Conservation (phyloP, 2,888 invertebrate species). For the Megaustenia siamemsis region DNA sequence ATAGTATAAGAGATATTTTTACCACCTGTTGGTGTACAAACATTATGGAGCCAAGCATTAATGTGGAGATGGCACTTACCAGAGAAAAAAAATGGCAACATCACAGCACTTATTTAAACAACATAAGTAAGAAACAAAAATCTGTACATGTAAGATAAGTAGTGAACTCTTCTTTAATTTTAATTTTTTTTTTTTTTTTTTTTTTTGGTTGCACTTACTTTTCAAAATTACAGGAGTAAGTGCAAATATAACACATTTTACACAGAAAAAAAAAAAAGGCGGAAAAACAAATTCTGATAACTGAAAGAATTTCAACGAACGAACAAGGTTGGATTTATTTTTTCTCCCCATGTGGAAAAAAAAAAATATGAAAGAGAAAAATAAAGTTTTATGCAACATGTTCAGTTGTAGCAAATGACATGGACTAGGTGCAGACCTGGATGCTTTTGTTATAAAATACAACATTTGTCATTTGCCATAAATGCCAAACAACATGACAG, state of each 20-base stretch:
- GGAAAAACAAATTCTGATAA: too few relatives aligned
- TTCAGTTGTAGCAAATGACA: not conserved
- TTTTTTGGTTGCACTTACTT: too few relatives aligned
- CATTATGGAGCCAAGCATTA: too few relatives aligned
- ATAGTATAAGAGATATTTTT: too few relatives aligned
- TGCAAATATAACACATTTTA: slow-evolving; percentile 27
- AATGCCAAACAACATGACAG: not conserved
- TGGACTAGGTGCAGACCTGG: slow-evolving; percentile 11
- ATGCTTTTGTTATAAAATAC: not conserved
- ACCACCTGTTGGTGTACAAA: too few relatives aligned
- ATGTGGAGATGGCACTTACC: too few relatives aligned
- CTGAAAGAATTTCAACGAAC: slow-evolving; percentile 8
- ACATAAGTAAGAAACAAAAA: too few relatives aligned
- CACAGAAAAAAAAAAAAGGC: not conserved
- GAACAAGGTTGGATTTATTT: not conserved
- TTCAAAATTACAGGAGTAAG: slow-evolving; percentile 31
- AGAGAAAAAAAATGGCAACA: too few relatives aligned
- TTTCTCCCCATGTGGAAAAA: not conserved
- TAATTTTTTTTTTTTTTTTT: not conserved
- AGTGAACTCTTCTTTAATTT: not conserved
- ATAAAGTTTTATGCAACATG: not conserved
- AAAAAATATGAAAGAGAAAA: not conserved
- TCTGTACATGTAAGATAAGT: slow-evolving; percentile 1
- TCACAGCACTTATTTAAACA: too few relatives aligned
- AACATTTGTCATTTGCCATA: not conserved